These are phyloP conservation scores for Heliconius sara DNA, from an alignment of 2,888 invertebrate genomes.

Conservation along the genomic window DNA sequence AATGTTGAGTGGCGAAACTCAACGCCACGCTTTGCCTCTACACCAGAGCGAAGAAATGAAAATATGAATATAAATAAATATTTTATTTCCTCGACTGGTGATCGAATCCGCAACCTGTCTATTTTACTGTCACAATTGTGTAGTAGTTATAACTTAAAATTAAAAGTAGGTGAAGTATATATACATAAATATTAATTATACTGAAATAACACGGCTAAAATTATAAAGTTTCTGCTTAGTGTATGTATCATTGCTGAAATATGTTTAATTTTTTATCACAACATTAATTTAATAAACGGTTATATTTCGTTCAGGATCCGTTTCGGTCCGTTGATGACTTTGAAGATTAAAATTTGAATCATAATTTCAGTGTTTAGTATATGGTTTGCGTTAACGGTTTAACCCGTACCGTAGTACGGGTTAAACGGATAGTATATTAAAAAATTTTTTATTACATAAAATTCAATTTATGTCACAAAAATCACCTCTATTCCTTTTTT, in stretches of 20 bases:
- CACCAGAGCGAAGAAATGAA: too few relatives aligned
- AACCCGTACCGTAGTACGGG: too few relatives aligned
- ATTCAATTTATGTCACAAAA: neutral
- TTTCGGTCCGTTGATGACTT: conserved; percentile 38
- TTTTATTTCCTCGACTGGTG: too few relatives aligned
- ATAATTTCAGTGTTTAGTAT: neutral
- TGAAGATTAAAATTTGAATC: neutral
- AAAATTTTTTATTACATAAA: too few relatives aligned
- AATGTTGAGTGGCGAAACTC: too few relatives aligned
- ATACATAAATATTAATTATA: neutral
- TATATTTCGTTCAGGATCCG: conserved; percentile 38
- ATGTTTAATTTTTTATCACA: neutral
- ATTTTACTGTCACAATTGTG: too few relatives aligned
- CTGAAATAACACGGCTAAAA: neutral
- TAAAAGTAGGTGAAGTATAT: neutral
- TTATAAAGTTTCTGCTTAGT: neutral
- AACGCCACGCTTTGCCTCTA: too few relatives aligned
- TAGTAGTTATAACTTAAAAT: neutral
- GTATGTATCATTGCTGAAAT: neutral
- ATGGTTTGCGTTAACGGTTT: conserved; percentile 10
- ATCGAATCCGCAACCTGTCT: too few relatives aligned
- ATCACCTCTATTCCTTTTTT: neutral
- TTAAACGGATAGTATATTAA: too few relatives aligned
- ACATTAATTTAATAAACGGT: conserved; percentile 38
- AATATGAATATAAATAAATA: too few relatives aligned